Evolutionary conservation across 2,888 invertebrate species (phyloP).

Genomic region (Macrophya annulata): DNA sequence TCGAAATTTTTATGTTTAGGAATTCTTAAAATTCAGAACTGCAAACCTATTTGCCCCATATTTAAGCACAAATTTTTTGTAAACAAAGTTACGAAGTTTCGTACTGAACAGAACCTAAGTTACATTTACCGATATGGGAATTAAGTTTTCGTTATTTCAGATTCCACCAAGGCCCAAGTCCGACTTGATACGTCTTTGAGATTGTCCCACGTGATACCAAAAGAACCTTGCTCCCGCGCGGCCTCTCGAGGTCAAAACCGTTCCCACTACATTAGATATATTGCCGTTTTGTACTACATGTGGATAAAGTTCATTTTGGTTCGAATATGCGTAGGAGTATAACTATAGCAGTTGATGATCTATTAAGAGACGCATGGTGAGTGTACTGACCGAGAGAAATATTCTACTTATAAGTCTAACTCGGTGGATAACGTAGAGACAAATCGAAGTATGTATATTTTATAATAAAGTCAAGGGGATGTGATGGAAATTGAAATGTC

Average conservation of each 20-base stretch:
- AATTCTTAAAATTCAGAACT: no score
- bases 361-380: not conserved
- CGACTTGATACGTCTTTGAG: not conserved
- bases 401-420: not conserved
- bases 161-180: not conserved
- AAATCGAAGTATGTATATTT: not conserved
- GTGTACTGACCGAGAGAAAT: not conserved
- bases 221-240: slow-evolving; percentile 11
- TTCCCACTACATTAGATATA: not conserved
- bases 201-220: not conserved
- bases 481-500: not conserved
- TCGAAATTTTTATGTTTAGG: no score
- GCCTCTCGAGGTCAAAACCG: not conserved
- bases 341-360: not conserved
- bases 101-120: no score
- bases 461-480: not conserved
- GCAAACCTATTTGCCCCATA: no score
- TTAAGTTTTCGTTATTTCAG: no score
- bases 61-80: no score
- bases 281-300: not conserved
- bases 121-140: no score
- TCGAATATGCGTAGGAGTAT: not conserved
- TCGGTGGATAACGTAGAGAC: not conserved
- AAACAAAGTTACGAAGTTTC: no score
- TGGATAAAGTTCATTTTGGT: not conserved